These are phyloP conservation scores for Hyperoplus immaculatus DNA, from an alignment of 2,797 vertebrate genomes.

Conservation along the genomic window DNA sequence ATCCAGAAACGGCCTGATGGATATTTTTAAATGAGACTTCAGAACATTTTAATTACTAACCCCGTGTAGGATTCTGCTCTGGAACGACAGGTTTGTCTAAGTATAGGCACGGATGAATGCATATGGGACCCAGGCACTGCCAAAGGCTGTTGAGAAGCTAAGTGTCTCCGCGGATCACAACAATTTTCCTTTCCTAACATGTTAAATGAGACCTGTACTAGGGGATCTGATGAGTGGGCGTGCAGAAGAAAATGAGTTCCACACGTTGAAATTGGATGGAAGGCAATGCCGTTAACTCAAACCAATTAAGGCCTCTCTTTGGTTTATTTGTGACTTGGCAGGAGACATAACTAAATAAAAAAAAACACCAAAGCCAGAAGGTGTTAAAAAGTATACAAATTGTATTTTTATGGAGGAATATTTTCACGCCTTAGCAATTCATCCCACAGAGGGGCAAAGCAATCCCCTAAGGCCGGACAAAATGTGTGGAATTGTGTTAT, in stretches of 20 bases:
- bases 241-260: conserved; percentile 50
- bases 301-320: conserved; percentile 17
- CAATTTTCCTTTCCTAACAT: conserved; percentile 60
- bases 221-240: conserved; percentile 69
- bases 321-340: conserved; percentile 30
- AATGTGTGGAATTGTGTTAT: conserved; percentile 29
- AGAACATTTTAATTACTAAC: conserved; percentile 49
- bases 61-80: conserved; percentile 38
- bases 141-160: conserved; percentile 62
- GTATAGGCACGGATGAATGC: conserved; percentile 55
- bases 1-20: conserved; percentile 17
- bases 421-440: conserved; percentile 42
- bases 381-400: conserved; percentile 47
- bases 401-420: conserved; percentile 31
- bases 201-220: conserved; percentile 68
- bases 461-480: conserved; percentile 1
- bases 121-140: conserved; percentile 56
- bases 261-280: conserved; percentile 66
- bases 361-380: conserved; percentile 22
- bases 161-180: conserved; percentile 63
- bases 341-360: conserved; percentile 18
- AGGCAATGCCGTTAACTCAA: conserved; percentile 47
- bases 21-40: conserved; percentile 26
- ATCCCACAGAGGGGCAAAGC: conserved; percentile 8
- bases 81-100: conserved; percentile 47